Base-by-base conservation (phyloP, 1,140 invertebrate genomes). In the Zaprionus camerounensis region DNA sequence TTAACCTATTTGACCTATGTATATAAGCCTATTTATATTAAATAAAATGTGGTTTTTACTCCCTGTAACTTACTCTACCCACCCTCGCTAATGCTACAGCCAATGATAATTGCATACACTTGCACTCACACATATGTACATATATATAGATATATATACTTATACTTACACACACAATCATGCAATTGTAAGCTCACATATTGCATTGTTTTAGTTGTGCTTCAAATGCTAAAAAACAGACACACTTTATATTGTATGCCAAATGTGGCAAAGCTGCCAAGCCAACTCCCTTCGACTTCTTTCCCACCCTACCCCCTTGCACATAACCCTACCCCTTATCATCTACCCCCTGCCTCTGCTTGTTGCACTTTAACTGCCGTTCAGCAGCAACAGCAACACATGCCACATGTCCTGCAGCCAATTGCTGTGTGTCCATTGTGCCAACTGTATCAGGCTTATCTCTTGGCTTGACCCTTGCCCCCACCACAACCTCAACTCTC, bases 201-300 rank as follows among this genome's bases (percentile, higher is more conserved):
- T 57, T 61, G 28, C 51, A 68, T 71, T 81, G 66, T 78, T 80
- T 78, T 80, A 75, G 75, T 75, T 75, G 66, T 69, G 57, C 76
- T 81, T 75, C 67, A 78, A 78, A 70, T 78, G 76, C 55, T 77
- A 81, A 81, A 81, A 81, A 75, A 81, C 62, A 78, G 71, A 75
- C 62, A 78, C 66, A 78, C 76, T 81, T 81, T 75, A 81, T 75
- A 78, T 67, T 81, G 76, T 78, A 78, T 78, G 76, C 78, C 78
- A 80, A 78, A 67, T 80, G 75, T 64, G 75, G 63, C 68, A 72
- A 34, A 41, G 24, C n/a, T 31, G 22, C 24, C 41, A 31, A 17
- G 41, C n/a, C 41, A 57, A 22, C 65, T n/a, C 12, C 22, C 51
- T 31, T 53, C 41, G 0, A 5, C 24, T 26, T 5, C 6, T 6